These are phyloP conservation scores for Oreochromis spilurus DNA, from an alignment of 2,113 vertebrate genomes.

Conservation along the genomic window DNA sequence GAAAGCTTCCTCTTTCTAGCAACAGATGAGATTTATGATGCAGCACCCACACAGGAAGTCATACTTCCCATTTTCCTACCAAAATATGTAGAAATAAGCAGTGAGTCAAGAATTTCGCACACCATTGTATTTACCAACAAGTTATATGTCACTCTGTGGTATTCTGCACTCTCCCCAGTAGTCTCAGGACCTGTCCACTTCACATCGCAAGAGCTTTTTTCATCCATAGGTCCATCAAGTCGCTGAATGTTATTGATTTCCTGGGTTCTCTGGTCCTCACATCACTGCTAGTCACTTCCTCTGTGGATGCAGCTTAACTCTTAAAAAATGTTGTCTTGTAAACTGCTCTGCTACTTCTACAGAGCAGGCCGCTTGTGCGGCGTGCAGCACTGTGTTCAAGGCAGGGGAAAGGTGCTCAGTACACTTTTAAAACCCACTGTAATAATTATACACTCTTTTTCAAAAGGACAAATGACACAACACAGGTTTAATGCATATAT, in stretches of 20 bases:
- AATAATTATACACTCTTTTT: background rate
- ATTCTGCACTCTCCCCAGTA: background rate
- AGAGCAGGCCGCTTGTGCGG: background rate
- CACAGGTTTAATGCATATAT: conserved; percentile 56
- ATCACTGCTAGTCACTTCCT: background rate
- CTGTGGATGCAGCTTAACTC: background rate
- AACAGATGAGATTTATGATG: background rate
- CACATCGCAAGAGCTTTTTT: background rate
- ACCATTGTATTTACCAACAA: background rate
- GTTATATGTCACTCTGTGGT: too few species aligned
- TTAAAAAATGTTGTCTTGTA: background rate
- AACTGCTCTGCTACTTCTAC: background rate
- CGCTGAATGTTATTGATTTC: background rate
- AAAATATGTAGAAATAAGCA: background rate
- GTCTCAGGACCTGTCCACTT: background rate
- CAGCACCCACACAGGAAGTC: background rate
- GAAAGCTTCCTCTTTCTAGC: background rate
- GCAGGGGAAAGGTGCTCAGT: background rate
- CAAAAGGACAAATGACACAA: conserved; percentile 26
- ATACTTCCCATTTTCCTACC: background rate
- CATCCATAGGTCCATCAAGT: background rate
- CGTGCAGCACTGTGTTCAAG: background rate
- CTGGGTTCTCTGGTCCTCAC: background rate
- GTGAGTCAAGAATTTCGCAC: background rate
- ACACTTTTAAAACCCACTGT: background rate